These are phyloP conservation scores for Gallinago undulata DNA, from an alignment of 2,113 vertebrate species.

Conservation along the genomic window DNA sequence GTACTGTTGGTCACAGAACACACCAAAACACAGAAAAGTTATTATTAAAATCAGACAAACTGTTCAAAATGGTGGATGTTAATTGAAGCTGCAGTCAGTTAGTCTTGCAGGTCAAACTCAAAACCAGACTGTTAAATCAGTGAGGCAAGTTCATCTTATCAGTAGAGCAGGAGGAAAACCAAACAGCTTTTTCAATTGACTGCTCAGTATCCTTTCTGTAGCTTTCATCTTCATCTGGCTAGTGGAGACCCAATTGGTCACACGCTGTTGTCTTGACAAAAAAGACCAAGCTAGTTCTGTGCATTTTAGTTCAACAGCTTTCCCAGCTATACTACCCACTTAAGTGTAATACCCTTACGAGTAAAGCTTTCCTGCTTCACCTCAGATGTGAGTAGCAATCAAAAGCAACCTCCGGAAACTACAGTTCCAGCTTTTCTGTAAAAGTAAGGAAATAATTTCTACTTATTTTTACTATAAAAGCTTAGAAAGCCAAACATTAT, in stretches of 20 bases:
- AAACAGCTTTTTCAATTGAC: not conserved
- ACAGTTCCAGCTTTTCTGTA: not conserved
- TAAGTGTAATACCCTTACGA: not conserved
- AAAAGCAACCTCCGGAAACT: not conserved
- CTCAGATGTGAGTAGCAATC: not conserved
- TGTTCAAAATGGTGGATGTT: not conserved
- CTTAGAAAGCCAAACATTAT: not conserved
- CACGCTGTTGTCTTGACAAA: not conserved
- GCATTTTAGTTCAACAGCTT: not conserved
- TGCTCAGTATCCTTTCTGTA: not conserved
- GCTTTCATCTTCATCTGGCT: not conserved
- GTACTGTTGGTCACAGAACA: not conserved
- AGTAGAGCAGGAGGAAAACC: not conserved
- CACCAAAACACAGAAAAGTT: not conserved
- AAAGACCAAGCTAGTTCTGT: not conserved
- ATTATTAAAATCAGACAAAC: not conserved
- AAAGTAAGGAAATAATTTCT: not conserved
- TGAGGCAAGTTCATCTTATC: not conserved
- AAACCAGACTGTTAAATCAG: not conserved
- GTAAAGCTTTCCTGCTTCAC: not conserved
- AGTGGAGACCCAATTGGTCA: not conserved
- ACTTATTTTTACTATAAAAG: not conserved
- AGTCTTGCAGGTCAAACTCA: not conserved
- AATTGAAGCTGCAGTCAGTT: not conserved
- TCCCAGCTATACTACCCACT: not conserved